Evolutionary conservation across 1,140 invertebrate genomes (phyloP), one percentile per base, ranked within the genome.

Genomic region (Macrobrachium nipponense): DNA sequence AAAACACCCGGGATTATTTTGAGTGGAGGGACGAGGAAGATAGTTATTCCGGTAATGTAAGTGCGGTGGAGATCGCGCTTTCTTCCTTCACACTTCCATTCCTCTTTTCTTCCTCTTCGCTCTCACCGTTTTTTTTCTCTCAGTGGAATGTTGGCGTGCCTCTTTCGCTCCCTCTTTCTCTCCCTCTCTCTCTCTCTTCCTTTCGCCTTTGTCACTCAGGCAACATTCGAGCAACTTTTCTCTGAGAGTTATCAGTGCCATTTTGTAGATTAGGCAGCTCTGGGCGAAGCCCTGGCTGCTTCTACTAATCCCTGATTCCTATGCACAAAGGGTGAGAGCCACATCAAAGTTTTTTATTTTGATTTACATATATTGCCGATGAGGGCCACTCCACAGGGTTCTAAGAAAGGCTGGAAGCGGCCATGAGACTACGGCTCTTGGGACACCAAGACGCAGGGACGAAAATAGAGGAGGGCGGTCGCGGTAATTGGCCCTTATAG

Each of bases 291-390:
- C 68, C 20, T 36, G 79, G 70, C 62, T 73, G 72, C 86, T 70
- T n/a, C 76, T 78, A 68, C 86, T 87, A 87, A 87, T 87, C 86
- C 80, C 86, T 87, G 86, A 87, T 87, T 87, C 80, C 81, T 87
- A 87, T 87, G 86, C 86, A 87, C 86, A 87, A 87, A 87, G 86
- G 86, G 86, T 83, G 86, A 87, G 81, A 79, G 86, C 80, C 86
- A 87, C 80, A 82, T 87, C 86, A 87, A 87, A 87, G 81, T 87
- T 87, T 87, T 87, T 87, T 87, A 87, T 83, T 87, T 87, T 87
- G 86, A 87, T 87, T 87, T 87, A 87, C 86, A 87, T 87, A 87
- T 87, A 87, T 87, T 87, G 86, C 86, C 86, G 75, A 83, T 87
- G 81, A 80, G 77, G 51, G 59, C 76, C 58, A 60, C n/a, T 44